phyloP scores from a whole-genome alignment of 2,888 invertebrate genomes.

The Zeuzera pyrina region DNA sequence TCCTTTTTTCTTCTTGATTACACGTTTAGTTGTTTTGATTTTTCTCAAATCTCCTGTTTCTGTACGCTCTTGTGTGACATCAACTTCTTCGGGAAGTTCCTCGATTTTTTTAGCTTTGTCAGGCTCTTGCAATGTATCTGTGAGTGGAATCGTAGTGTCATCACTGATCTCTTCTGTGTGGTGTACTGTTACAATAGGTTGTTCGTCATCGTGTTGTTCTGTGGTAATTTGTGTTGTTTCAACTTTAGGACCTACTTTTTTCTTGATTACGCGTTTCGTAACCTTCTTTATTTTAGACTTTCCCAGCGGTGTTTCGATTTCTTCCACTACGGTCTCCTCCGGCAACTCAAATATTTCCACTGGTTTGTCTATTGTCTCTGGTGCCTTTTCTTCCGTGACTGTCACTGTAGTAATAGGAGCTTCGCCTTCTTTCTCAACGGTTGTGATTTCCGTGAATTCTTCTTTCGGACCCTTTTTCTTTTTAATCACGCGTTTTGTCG shows the following conservation, averaged over 20 bases:
- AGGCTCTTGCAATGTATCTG: slow-evolving; percentile 18
- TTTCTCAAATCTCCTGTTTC: slow-evolving; percentile 16
- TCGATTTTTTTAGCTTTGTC: slow-evolving; percentile 18
- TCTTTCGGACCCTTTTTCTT: slow-evolving; percentile 17
- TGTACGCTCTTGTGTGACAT: slow-evolving; percentile 19
- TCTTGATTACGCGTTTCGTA: slow-evolving; percentile 40
- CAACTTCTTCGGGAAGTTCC: slow-evolving; percentile 10
- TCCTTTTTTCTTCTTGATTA: slow-evolving; percentile 28
- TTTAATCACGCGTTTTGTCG: slow-evolving; percentile 19
- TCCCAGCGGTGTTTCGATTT: slow-evolving; percentile 24
- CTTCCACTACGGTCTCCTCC: slow-evolving; percentile 24
- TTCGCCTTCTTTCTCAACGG: slow-evolving; percentile 39
- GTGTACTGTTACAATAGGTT: slow-evolving; percentile 21
- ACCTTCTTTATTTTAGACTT: slow-evolving; percentile 26
- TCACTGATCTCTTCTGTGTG: slow-evolving; percentile 16
- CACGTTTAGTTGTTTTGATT: slow-evolving; percentile 15
- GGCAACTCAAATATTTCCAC: slow-evolving; percentile 31
- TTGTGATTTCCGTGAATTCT: slow-evolving; percentile 7
- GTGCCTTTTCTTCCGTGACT: slow-evolving; percentile 16
- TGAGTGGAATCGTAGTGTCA: slow-evolving; percentile 15
- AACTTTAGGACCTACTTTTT: slow-evolving; percentile 31
- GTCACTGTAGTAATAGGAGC: slow-evolving; percentile 28
- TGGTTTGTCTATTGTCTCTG: slow-evolving; percentile 18
- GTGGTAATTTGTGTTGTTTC: slow-evolving; percentile 16
- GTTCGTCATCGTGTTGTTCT: slow-evolving; percentile 23